Evolutionary conservation across 1,140 invertebrate genomes (phyloP), one percentile per base, ranked within the genome.

Genomic region (Magallana angulata): DNA sequence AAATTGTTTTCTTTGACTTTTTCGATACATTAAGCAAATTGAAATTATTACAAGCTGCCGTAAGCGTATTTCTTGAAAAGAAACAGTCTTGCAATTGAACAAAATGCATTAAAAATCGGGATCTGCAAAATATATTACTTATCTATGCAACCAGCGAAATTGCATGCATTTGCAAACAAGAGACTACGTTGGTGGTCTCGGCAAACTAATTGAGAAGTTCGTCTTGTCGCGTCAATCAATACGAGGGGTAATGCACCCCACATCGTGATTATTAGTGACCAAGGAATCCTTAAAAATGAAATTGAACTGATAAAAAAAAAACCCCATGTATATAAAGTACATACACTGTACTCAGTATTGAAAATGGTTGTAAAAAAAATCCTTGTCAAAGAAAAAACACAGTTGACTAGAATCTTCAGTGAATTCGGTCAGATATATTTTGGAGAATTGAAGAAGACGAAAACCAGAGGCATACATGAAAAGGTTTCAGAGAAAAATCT

Each of bases 121-220:
- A 76, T 76, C 68, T 76, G 68, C 68, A 76, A 76, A 76, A 76
- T 76, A 30, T 76, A 76, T 76, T 76, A 76, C 68, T 76, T 76
- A 76, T 76, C 68, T 76, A 76, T 76, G 68, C 68, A 76, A 76
- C 68, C 24, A 76, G 68, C 24, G 68, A 76, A 76, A 76, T 76
- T 2, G 68, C 68, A 76, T 76, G 68, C 68, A 76, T 76, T 76
- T 36, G 36, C 68, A 8, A 76, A 76, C 24, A 18, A 12, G 68
- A 30, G 68, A 76, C 68, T 11, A 48, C 68, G 68, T 24, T 36
- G 68, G 68, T 76, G 68, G 68, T 76, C 68, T 12, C 24, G 5
- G 24, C 9, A 24, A 76, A 76, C 68, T 76, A 76, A 24, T 36
- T 24, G 68, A 30, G 68, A 76, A 76, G 24, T 76, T 7, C 68